A percentile compares a stretch with the other conserved stretches of the same genome.
Conservation (phyloP, 2,888 invertebrate species). For the Corbicula japonica region DNA sequence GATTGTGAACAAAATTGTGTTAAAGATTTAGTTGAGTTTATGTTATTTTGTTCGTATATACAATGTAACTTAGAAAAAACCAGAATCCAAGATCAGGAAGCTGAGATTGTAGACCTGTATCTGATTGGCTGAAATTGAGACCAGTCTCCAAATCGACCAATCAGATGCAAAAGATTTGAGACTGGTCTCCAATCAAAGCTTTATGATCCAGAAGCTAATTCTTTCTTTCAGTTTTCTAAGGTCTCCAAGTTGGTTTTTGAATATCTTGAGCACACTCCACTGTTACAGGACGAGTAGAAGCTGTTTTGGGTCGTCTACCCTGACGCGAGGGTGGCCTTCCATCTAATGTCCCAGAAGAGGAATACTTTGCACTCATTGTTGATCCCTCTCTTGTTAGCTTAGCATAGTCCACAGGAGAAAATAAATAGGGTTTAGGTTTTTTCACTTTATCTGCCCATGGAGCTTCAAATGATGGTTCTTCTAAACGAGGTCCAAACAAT, state of each 20-base stretch:
- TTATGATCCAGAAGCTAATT: too few species aligned
- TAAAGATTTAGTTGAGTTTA: too few species aligned
- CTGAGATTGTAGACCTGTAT: too few species aligned
- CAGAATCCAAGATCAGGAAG: too few species aligned
- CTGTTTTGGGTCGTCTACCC: slow-evolving; percentile 69
- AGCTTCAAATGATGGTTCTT: slow-evolving; percentile 81
- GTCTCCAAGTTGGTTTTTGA: slow-evolving; percentile 59
- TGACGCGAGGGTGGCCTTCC: slow-evolving; percentile 73
- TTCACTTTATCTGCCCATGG: slow-evolving; percentile 80
- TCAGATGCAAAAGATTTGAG: too few species aligned
- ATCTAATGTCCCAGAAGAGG: slow-evolving; percentile 65
- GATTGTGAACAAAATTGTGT: too few species aligned
- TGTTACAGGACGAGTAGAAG: slow-evolving; percentile 66
- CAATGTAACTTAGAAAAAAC: too few species aligned
- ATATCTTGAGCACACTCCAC: slow-evolving; percentile 58
- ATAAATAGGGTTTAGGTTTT: slow-evolving; percentile 59
- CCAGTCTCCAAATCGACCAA: too few species aligned
- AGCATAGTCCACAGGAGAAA: slow-evolving; percentile 65
- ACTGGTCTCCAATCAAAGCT: too few species aligned
- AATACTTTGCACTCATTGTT: slow-evolving; percentile 43
- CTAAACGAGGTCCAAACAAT: slow-evolving; percentile 77
- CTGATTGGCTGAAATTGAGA: too few species aligned
- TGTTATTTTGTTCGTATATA: too few species aligned
- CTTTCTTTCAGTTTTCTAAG: slow-evolving; percentile 25
- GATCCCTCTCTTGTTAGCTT: slow-evolving; percentile 52